These are phyloP conservation scores for Prostheceraeus crozeri DNA, from an alignment of 2,888 invertebrate species.

Conservation along the genomic window DNA sequence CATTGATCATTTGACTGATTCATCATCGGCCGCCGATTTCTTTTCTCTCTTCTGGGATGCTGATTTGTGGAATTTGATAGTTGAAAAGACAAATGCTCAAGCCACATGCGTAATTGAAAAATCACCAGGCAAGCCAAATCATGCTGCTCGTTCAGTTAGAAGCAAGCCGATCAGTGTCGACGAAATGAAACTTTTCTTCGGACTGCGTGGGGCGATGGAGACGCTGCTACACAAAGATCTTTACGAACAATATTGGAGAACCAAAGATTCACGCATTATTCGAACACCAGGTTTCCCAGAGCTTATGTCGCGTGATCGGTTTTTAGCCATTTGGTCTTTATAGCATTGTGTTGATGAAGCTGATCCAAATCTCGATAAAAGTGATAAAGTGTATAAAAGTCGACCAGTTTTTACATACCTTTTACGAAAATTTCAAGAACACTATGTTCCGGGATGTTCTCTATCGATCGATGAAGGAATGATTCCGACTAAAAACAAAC, in stretches of 20 bases:
- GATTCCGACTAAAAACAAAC: conserved; percentile 39
- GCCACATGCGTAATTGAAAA: too few species aligned
- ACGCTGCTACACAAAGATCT: conserved; percentile 31
- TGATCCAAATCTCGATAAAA: conserved; percentile 37
- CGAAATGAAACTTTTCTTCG: conserved; percentile 41
- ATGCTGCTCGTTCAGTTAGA: too few species aligned
- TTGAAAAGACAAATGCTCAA: too few species aligned
- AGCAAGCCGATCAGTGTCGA: conserved; percentile 38
- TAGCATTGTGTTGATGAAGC: conserved; percentile 40
- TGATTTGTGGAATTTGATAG: too few species aligned
- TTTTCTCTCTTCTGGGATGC: too few species aligned
- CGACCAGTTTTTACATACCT: conserved; percentile 35
- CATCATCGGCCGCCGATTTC: too few species aligned
- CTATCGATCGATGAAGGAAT: conserved; percentile 40
- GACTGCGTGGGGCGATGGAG: conserved; percentile 38
- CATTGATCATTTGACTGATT: too few species aligned
- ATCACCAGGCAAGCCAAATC: too few species aligned
- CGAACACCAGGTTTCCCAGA: conserved; percentile 38
- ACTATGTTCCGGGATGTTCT: conserved; percentile 34
- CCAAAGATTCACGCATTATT: conserved; percentile 26
- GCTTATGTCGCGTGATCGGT: conserved; percentile 38
- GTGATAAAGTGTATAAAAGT: conserved; percentile 40
- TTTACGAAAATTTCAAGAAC: conserved; percentile 33
- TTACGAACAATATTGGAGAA: conserved; percentile 38
- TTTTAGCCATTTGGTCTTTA: conserved; percentile 39